Evolutionary conservation across 2,797 vertebrate species (phyloP), one percentile per base, ranked within the genome.

Genomic region (Lerista edwardsae): DNA sequence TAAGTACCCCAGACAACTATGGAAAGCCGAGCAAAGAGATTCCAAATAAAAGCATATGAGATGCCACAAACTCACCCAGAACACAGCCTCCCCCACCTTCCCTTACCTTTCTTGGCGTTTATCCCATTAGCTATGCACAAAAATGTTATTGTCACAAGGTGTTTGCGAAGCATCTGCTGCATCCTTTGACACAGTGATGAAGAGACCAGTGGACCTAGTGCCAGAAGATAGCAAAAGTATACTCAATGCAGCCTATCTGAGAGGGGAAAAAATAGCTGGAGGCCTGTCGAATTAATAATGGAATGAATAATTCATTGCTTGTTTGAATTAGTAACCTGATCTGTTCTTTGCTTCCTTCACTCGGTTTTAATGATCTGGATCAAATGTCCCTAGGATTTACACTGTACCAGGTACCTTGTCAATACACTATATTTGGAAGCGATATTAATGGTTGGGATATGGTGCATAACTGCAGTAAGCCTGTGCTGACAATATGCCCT

Each of bases 361-460:
- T 98, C 96, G 95, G 97, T 98, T 96, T 98, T 97, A 97, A 99
- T 97, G 98, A 97, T 96, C 95, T 94, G 93, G 97, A 98, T 97
- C 97, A 95, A 95, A 95, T 98, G 96, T 96, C 95, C 89, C 89
- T 88, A 89, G 93, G 90, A 94, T 95, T 96, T 94, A 96, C 95
- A 95, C 93, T 62, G 95, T 96, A 95, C 80, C 88, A 95, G 96
- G 95, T 94, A 96, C 93, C 95, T 96, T 96, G 96, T 97, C 96
- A 94, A 96, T 96, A 96, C 94, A 93, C 88, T 84, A 89, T 93
- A 94, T 96, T 95, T 94, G 93, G 95, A 96, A 95, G 94, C 94
- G 95, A 93, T 93, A 95, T 96, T 82, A 95, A 96, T 96, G 96
- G 90, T 94, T 91, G 90, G 92, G 91, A 90, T 89, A 92, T 68